Conservation (phyloP, 2,888 invertebrate genomes). For the Junonia oenone region DNA sequence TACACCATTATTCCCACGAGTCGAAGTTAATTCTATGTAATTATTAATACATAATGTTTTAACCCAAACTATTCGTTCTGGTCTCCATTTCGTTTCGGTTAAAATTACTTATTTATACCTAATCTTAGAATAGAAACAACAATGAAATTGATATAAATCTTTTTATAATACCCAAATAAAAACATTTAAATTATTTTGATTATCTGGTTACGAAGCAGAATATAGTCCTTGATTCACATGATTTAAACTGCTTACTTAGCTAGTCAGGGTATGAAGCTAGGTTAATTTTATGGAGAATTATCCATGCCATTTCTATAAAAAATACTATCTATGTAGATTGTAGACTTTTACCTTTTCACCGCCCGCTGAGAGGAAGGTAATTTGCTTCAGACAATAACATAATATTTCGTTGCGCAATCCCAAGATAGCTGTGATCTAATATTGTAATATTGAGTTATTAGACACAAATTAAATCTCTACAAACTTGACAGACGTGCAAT, state of each 20-base stretch:
- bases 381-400: slow-evolving; percentile 13
- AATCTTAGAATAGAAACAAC: neutral
- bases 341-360: slow-evolving; percentile 2
- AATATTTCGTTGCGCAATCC: slow-evolving; percentile 9
- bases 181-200: no score
- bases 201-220: no score
- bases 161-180: no score
- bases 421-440: neutral
- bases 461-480: neutral
- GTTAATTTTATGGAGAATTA: no score
- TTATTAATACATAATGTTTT: neutral
- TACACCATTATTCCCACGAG: neutral
- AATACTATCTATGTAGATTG: neutral
- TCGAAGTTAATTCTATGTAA: neutral
- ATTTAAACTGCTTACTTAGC: no score
- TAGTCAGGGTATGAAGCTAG: no score
- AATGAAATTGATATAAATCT: neutral
- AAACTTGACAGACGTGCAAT: neutral
- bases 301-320: neutral
- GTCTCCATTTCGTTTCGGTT: neutral
- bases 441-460: neutral
- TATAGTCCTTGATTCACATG: no score
- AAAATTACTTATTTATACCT: neutral
- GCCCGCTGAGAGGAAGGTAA: slow-evolving; percentile 10
- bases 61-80: neutral